Conservation (phyloP, 2,113 vertebrate genomes). For the Dolichallabes microphthalmus region DNA sequence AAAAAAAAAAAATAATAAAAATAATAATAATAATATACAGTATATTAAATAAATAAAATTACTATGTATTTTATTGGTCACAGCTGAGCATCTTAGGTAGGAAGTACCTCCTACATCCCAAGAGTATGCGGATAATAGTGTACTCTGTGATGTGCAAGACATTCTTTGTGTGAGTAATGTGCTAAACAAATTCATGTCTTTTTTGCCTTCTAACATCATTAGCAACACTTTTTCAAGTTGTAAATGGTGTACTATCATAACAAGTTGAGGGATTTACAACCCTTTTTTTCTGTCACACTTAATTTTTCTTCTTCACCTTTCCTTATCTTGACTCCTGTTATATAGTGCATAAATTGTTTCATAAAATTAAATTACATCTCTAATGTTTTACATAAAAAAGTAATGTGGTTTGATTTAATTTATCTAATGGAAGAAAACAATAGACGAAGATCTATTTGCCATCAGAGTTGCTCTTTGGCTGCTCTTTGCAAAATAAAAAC, state of each 20-base stretch:
- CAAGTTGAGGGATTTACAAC: conserved; percentile 26
- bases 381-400: background rate
- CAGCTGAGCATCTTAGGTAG: background rate
- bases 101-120: background rate
- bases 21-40: no score
- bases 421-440: background rate
- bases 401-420: background rate
- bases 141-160: conserved; percentile 14
- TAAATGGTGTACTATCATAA: conserved; percentile 29
- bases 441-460: background rate
- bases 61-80: background rate
- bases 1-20: background rate
- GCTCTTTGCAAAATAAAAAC: background rate
- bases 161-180: conserved; percentile 17
- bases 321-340: background rate
- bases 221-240: conserved; percentile 26
- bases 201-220: conserved; percentile 31
- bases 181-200: conserved; percentile 19
- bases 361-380: background rate
- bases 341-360: background rate
- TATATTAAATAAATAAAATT: background rate
- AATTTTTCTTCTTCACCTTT: conserved; percentile 15
- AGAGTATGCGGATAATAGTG: background rate
- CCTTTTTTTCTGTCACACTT: conserved; percentile 24
- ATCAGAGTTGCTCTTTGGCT: background rate